phyloP scores from a whole-genome alignment of 2,113 vertebrate genomes.

The Calonectris borealis region DNA sequence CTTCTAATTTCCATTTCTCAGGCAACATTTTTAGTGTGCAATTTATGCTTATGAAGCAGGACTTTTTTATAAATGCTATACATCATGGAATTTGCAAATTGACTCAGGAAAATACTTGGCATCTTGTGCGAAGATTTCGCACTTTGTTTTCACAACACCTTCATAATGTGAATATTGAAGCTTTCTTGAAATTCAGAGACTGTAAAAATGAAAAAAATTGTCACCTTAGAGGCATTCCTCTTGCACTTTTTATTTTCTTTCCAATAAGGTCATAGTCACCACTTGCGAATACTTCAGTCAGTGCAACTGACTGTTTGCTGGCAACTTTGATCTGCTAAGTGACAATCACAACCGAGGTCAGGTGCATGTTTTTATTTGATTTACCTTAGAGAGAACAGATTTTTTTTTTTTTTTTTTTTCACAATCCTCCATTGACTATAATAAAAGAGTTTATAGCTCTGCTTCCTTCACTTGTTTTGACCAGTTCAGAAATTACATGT shows the following conservation, averaged over 20 bases:
- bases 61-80: not conserved
- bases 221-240: not conserved
- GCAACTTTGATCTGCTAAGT: not conserved
- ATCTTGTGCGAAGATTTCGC: not conserved
- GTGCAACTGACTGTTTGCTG: not conserved
- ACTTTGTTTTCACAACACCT: slow-evolving; percentile 1
- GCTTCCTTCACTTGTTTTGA: not conserved
- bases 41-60: slow-evolving; percentile 11
- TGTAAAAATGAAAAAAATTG: not conserved
- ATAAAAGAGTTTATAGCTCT: not conserved
- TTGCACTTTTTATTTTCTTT: not conserved
- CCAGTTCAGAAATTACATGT: not conserved
- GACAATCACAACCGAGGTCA: not conserved
- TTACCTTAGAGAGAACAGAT: not conserved
- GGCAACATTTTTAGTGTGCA: not conserved
- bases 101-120: not conserved
- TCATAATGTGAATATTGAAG: not conserved
- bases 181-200: not conserved
- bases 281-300: not conserved
- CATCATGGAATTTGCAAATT: slow-evolving; percentile 4
- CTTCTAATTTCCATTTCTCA: slow-evolving; percentile 31
- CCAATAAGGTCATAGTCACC: not conserved
- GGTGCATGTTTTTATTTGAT: not conserved
- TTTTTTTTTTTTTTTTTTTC: not conserved
- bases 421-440: not conserved